Base-by-base conservation (phyloP, 2,888 invertebrate genomes). In the Ellobium chinense region DNA sequence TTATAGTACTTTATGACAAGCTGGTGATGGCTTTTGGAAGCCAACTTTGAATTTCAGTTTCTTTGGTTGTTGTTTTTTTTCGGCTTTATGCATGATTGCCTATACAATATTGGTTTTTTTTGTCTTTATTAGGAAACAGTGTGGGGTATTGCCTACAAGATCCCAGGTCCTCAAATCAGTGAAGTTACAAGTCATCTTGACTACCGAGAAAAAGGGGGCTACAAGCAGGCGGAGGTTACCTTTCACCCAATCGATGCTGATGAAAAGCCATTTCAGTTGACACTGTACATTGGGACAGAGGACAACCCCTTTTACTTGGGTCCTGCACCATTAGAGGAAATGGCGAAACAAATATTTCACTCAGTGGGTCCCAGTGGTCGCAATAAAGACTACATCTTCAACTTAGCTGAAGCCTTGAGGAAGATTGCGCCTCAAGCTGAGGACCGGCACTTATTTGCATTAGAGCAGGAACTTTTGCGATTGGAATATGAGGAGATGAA, bases 61-160 rank as follows among this genome's bases (percentile, higher is more conserved):
- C 46, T 46, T 46, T 7, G 46, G 7, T 46, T 12, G 46, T 46
- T 46, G 46, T 46, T 46, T 46, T 46, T n/a, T n/a, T n/a, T n/a
- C n/a, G 46, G 18, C 18, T 46, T 7, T 46, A 46, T 18, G 18
- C 7, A 46, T 46, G 18, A 46, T 12, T 12, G 7, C 46, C 46
- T 5, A 58, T n/a, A 9, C n/a, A 58, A 5, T 58, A n/a, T 58
- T 5, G 58, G 58, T 46, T 31, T n/a, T 69, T 60, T 65, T 34
- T 2, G 18, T 5, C 29, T 70, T 60, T n/a, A 27, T 21, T 60
- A 95, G 92, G 95, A 95, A 80, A 93, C 94, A 88, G 98, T 98
- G 0, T 98, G 97, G 96, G 99, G 99, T 2, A 94, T 98, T 21
- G 98, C 98, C 0, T 99, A 98, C 92, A 95, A 96, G 93, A 97